A percentile compares a stretch with the other conserved stretches of the same genome.
Conservation (phyloP, 2,888 invertebrate genomes). For the Eilema sororculum region DNA sequence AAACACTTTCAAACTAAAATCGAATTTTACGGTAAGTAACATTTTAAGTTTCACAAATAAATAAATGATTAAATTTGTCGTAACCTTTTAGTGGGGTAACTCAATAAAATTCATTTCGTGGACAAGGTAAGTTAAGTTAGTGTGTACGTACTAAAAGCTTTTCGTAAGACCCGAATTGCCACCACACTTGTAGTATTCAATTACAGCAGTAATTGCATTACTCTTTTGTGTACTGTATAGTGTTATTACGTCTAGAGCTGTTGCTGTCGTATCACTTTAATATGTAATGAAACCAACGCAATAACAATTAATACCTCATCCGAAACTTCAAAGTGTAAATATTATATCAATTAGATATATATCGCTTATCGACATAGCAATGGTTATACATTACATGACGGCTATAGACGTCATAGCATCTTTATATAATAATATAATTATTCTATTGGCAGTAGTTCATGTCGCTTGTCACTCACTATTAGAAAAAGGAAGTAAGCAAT, state of each 20-base stretch:
- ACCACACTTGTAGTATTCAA: conserved; percentile 63
- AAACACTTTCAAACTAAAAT: neutral
- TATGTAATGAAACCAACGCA: conserved; percentile 26
- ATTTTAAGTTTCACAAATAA: neutral
- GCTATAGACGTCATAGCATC: neutral
- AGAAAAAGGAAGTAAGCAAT: conserved; percentile 72
- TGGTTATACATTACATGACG: neutral
- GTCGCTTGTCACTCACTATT: conserved; percentile 68
- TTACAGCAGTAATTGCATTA: conserved; percentile 63
- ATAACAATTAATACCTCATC: conserved; percentile 15
- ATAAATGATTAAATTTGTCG: conserved; percentile 67
- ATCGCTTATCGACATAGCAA: neutral
- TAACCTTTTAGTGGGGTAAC: conserved; percentile 67
- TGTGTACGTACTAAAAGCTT: conserved; percentile 74
- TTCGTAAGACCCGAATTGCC: conserved; percentile 60
- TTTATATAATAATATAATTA: conserved; percentile 52
- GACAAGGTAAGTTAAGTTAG: conserved; percentile 64
- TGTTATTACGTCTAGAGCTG: conserved; percentile 26
- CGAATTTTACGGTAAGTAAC: neutral
- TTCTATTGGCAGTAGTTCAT: conserved; percentile 53
- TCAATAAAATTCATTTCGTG: conserved; percentile 72
- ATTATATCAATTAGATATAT: neutral
- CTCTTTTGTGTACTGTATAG: conserved; percentile 30
- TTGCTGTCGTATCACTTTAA: conserved; percentile 16
- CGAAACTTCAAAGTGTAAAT: neutral